Evolutionary conservation across 2,888 invertebrate genomes (phyloP), one percentile per base, ranked within the genome.

Genomic region (Calliphora vomitoria): DNA sequence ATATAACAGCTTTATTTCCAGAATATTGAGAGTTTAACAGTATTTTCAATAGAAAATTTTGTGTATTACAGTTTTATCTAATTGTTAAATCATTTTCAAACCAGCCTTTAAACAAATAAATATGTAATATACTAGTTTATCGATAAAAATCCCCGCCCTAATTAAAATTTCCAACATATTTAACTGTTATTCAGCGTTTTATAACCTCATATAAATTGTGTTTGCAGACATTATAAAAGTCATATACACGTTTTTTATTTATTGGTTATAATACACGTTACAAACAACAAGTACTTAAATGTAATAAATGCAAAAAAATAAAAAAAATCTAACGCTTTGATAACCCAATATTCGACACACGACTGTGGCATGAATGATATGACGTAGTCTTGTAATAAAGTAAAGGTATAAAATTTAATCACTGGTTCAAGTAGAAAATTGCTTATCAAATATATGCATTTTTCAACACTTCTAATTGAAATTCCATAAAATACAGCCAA

Each of bases 391-490:
- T 35, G 58, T 58, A 13, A 58, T 58, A 58, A 58, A 58, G 10
- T 58, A 13, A 58, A 25, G 20, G 10, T 50, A 50, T 47, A 47
- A 47, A 47, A 47, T 47, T 13, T 47, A 47, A 41, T 41, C 38
- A 53, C 15, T 18, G 20, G 20, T 55, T 13, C 20, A 25, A 25
- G 25, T 58, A 58, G 25, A 25, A 58, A 58, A 58, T 58, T 58
- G 20, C 41, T 68, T 66, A 68, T 44, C 68, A 68, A 47, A 44
- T 58, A 25, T 25, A 58, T 55, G 55, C 18, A 20, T 55, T 20
- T 55, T 55, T 55, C 11, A 58, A 58, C 25, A 58, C 58, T 11
- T n/a, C 58, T 58, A 58, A 58, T 58, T 58, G 58, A 58, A 58
- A 58, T 20, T 10, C 25, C 10, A 58, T 58, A 58, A 62, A 62